Conservation (phyloP, 1,140 invertebrate species). For the Manduca sexta region DNA sequence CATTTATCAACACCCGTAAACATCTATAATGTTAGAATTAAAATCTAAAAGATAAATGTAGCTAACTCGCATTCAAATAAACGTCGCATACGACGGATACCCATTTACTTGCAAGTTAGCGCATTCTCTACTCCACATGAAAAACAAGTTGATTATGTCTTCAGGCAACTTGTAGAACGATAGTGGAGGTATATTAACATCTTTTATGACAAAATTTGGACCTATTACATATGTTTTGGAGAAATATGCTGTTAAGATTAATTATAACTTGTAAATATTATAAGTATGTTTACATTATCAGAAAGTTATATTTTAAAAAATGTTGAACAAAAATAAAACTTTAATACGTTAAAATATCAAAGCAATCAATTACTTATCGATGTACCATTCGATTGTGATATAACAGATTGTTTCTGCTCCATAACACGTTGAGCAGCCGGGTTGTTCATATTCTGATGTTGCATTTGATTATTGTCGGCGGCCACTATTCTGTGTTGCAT, state of each 20-base stretch:
- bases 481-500: constrained; percentile 58
- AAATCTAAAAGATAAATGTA: constrained; percentile 11
- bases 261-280: too few species aligned
- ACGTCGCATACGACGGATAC: constrained; percentile 2
- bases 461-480: constrained; percentile 41
- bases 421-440: constrained; percentile 32
- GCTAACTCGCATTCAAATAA: constrained; percentile 10
- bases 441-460: constrained; percentile 46
- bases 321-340: neutral
- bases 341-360: too few species aligned
- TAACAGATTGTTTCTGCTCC: constrained; percentile 47
- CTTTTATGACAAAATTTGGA: too few species aligned
- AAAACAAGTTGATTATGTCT: constrained; percentile 63
- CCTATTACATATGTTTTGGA: too few species aligned
- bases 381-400: constrained; percentile 34
- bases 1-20: neutral
- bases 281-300: neutral
- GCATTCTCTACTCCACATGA: constrained; percentile 54
- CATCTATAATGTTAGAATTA: neutral
- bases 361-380: too few species aligned
- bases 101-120: constrained; percentile 9
- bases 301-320: too few species aligned
- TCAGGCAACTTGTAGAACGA: constrained; percentile 64
- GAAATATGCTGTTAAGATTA: too few species aligned
- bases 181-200: constrained; percentile 29